phyloP scores from a whole-genome alignment of 2,113 vertebrate genomes.

The Clinocottus analis region DNA sequence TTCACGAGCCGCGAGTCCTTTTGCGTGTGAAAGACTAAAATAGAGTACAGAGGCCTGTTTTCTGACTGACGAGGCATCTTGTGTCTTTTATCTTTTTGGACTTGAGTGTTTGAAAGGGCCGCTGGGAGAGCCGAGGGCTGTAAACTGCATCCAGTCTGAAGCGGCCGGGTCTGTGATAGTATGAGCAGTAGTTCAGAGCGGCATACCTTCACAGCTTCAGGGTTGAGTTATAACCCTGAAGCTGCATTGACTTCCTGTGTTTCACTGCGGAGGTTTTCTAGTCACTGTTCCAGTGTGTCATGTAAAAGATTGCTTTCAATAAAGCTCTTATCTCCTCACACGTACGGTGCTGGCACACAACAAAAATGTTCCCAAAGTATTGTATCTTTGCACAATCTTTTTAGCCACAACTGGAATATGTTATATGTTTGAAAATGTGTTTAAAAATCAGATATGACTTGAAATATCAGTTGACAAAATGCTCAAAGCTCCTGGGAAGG shows the following conservation, averaged over 20 bases:
- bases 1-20: slow-evolving; percentile 59
- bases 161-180: slow-evolving; percentile 63
- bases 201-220: slow-evolving; percentile 65
- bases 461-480: slow-evolving; percentile 32
- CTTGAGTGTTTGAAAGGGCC: slow-evolving; percentile 75
- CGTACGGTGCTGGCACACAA: neutral
- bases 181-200: slow-evolving; percentile 57
- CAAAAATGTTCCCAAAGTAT: neutral
- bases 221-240: slow-evolving; percentile 76
- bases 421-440: neutral
- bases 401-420: neutral
- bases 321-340: slow-evolving; percentile 43
- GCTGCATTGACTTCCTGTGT: slow-evolving; percentile 73
- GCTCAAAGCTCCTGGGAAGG: slow-evolving; percentile 64
- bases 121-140: slow-evolving; percentile 66
- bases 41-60: slow-evolving; percentile 45
- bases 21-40: too few species aligned
- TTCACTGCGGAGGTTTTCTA: slow-evolving; percentile 51
- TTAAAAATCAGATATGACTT: slow-evolving; percentile 10
- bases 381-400: neutral
- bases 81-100: slow-evolving; percentile 79
- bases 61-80: slow-evolving; percentile 68
- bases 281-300: slow-evolving; percentile 48
- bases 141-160: slow-evolving; percentile 73
- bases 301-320: slow-evolving; percentile 50